Evolutionary conservation across 2,797 vertebrate species (phyloP).

Genomic region (Pogoniulus pusillus): DNA sequence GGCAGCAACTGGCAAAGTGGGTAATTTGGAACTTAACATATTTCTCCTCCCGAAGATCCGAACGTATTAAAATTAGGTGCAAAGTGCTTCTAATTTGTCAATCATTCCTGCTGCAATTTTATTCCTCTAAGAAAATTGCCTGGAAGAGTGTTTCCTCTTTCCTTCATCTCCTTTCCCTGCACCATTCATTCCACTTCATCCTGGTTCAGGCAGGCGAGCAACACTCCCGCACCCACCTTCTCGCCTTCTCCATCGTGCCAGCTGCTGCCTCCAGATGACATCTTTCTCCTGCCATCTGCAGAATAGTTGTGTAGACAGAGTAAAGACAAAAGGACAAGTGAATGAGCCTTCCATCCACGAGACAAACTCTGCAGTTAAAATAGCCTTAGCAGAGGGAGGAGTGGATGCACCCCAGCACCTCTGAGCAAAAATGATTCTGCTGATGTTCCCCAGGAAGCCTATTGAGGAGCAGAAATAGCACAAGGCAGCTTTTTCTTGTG

Average conservation of each 20-base stretch:
- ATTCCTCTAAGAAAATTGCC: slow-evolving; percentile 70
- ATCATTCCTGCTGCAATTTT: slow-evolving; percentile 70
- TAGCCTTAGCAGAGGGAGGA: background rate
- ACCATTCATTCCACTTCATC: slow-evolving; percentile 40
- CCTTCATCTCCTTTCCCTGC: slow-evolving; percentile 45
- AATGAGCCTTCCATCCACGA: background rate
- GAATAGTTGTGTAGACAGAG: background rate
- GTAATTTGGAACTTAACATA: slow-evolving; percentile 76
- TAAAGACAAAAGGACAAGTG: background rate
- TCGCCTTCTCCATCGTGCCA: background rate
- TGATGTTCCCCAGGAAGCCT: background rate
- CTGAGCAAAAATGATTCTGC: background rate
- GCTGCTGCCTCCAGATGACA: slow-evolving; percentile 25
- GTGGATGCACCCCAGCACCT: background rate
- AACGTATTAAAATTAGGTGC: slow-evolving; percentile 76
- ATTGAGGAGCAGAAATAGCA: background rate
- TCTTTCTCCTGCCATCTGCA: background rate
- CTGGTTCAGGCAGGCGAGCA: slow-evolving; percentile 25
- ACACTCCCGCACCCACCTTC: background rate
- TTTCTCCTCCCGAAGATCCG: slow-evolving; percentile 66
- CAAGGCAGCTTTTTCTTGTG: background rate
- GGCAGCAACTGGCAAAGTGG: slow-evolving; percentile 70
- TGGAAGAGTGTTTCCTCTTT: slow-evolving; percentile 49
- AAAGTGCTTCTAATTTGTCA: slow-evolving; percentile 81
- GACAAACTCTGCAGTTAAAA: background rate